Conservation (phyloP, 2,797 vertebrate species). For the Gephyroberyx darwinii region DNA sequence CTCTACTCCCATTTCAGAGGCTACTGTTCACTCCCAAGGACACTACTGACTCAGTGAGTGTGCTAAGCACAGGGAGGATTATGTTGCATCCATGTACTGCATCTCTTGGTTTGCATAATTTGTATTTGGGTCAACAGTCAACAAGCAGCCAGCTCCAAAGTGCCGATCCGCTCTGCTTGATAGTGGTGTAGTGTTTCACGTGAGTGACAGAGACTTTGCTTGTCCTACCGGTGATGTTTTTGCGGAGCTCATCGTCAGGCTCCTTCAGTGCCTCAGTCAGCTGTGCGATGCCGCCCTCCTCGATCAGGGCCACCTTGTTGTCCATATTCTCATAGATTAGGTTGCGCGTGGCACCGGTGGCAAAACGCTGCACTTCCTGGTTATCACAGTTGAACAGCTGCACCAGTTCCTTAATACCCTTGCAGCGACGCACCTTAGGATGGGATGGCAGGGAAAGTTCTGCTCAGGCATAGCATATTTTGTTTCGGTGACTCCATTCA, state of each 20-base stretch:
- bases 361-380: conserved; percentile 90
- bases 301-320: conserved; percentile 90
- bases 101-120: neutral
- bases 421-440: conserved; percentile 84
- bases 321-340: conserved; percentile 91
- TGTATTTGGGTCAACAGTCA: conserved; percentile 1
- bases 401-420: conserved; percentile 87
- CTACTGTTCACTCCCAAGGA: neutral
- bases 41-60: neutral
- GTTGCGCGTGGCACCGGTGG: conserved; percentile 93
- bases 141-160: neutral
- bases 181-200: conserved; percentile 13
- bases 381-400: conserved; percentile 88
- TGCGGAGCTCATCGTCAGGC: conserved; percentile 88
- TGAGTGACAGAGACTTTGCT: neutral
- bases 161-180: neutral
- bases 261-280: conserved; percentile 85
- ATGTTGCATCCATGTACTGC: neutral
- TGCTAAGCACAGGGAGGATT: neutral
- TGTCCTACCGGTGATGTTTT: conserved; percentile 92
- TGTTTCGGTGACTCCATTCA: neutral
- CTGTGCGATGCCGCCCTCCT: conserved; percentile 86
- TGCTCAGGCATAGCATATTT: neutral
- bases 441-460: neutral
- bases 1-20: conserved; percentile 17